A percentile compares a stretch with the other conserved stretches of the same genome.
These are phyloP conservation scores for Cynoglossus semilaevis DNA, from an alignment of 2,113 vertebrate genomes.

Conservation along the genomic window DNA sequence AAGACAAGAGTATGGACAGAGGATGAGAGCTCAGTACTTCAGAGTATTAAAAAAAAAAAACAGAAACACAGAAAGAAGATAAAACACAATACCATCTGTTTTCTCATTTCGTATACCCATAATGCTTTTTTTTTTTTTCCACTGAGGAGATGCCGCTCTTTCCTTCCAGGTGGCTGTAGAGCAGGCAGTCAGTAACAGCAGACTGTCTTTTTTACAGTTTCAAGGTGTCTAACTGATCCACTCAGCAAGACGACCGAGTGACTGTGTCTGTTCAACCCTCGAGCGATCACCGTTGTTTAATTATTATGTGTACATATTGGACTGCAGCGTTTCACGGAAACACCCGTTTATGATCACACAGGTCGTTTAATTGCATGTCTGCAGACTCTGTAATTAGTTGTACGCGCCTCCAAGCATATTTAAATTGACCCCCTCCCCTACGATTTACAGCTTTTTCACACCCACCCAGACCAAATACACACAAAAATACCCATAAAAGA, in stretches of 20 bases:
- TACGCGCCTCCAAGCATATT: constrained; percentile 60
- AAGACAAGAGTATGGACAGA: too few species aligned
- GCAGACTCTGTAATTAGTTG: constrained; percentile 60
- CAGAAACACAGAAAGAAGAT: constrained; percentile 26
- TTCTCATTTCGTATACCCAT: constrained; percentile 56
- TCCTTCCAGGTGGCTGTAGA: constrained; percentile 35
- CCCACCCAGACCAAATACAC: too few species aligned
- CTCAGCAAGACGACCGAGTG: constrained; percentile 26
- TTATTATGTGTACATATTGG: constrained; percentile 44
- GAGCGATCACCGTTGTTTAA: constrained; percentile 64
- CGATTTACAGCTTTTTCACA: too few species aligned
- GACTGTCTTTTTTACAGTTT: constrained; percentile 34
- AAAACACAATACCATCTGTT: constrained; percentile 46
- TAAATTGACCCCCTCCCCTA: constrained; percentile 38
- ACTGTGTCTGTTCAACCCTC: constrained; percentile 46
- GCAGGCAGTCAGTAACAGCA: constrained; percentile 27
- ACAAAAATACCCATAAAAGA: too few species aligned
- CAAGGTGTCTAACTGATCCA: constrained; percentile 16
- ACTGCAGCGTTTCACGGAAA: constrained; percentile 30
- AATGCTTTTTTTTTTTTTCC: constrained; percentile 42
- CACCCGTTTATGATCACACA: constrained; percentile 43
- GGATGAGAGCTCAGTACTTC: constrained; percentile 18
- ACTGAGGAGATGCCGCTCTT: constrained; percentile 45
- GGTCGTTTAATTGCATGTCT: constrained; percentile 44
- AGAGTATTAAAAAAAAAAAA: constrained; percentile 29